Evolutionary conservation across 2,888 invertebrate species (phyloP), one percentile per base, ranked within the genome.

Genomic region (Balanococcus diminutus): DNA sequence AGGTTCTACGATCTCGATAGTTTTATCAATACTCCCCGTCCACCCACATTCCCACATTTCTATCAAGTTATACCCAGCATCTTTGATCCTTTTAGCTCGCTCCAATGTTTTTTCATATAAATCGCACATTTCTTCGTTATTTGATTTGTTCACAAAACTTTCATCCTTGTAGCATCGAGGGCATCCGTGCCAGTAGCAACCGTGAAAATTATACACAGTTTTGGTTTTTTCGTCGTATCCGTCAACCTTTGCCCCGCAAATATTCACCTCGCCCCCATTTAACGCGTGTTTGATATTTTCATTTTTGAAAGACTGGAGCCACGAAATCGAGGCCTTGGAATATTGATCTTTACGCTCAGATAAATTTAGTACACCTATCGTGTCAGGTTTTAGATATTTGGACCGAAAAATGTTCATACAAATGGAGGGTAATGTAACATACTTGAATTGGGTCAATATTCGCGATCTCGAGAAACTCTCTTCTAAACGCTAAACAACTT

Each of bases 351-450:
- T 87, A 42, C 72, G 36, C 25, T 31, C n/a, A 16, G 46, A 5
- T 81, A 75, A 28, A 19, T 81, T 51, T 4, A 25, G 14, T 14
- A 86, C 32, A 1, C 0, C 86, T 81, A 81, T 81, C 1, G 56
- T 81, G 0, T 86, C 2, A 39, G 0, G 1, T 32, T 46, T 1
- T 19, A 86, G 14, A 81, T 87, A 87, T 86, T 88, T 87, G 61
- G 86, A 87, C 46, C 87, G 86, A 86, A 86, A 88, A 19, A 87
- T 81, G 28, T 61, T 84, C 87, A 87, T 87, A 56, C 87, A 87
- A 46, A 86, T 87, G 56, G 87, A 42, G 75, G 88, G 87, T 81
- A 87, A 86, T 31, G 87, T 87, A 81, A 87, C 79, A 86, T 87
- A n/a, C n/a, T n/a, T n/a, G n/a, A n/a, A n/a, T n/a, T n/a, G n/a